Evolutionary conservation across 2,113 vertebrate genomes (phyloP).

Genomic region (Osmerus eperlanus): DNA sequence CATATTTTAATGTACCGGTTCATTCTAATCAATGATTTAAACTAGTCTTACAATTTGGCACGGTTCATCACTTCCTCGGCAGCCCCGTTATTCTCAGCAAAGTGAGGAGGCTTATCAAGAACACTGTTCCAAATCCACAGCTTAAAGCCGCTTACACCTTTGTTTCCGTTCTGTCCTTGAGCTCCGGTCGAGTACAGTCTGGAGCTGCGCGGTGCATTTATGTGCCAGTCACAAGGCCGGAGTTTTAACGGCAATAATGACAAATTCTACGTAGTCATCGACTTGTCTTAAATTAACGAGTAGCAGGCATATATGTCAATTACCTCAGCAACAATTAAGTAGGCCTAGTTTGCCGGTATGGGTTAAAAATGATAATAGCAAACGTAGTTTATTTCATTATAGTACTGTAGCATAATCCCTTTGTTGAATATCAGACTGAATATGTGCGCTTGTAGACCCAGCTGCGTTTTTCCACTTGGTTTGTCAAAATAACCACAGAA

Average conservation of each 20-base stretch:
- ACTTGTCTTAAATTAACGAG: not conserved
- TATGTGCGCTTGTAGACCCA: not conserved
- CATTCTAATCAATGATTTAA: not conserved
- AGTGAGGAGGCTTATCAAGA: conserved; percentile 22
- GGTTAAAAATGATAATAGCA: not conserved
- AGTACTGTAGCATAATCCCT: not conserved
- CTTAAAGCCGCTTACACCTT: conserved; percentile 63
- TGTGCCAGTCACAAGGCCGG: not conserved
- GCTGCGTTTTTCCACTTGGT: conserved; percentile 15
- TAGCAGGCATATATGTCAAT: not conserved
- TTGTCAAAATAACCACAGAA: conserved; percentile 7
- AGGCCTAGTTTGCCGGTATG: not conserved
- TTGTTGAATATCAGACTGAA: not conserved
- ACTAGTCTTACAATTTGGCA: not conserved
- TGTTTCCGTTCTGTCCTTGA: conserved; percentile 55
- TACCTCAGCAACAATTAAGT: not conserved
- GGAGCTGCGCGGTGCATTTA: not conserved
- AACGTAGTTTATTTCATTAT: not conserved
- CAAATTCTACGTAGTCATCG: not conserved
- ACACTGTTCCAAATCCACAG: conserved; percentile 46
- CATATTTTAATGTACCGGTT: no score
- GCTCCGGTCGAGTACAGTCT: not conserved
- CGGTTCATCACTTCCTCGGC: not conserved
- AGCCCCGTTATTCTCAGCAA: not conserved
- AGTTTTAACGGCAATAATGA: not conserved